These are phyloP conservation scores for Leptura quadrifasciata DNA, from an alignment of 2,888 invertebrate species.

Conservation along the genomic window DNA sequence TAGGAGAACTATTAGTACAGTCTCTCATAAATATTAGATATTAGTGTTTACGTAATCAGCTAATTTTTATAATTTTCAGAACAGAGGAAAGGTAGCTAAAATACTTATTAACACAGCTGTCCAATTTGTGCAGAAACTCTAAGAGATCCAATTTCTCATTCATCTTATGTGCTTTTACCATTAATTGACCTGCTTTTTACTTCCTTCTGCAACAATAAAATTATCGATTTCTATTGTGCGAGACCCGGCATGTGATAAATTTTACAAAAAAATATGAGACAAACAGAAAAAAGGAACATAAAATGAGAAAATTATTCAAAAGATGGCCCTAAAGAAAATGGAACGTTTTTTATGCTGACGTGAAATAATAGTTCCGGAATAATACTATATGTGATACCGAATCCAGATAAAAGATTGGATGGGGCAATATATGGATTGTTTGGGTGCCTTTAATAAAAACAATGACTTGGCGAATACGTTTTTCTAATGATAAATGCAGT, in stretches of 20 bases:
- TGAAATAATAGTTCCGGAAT: slow-evolving; percentile 41
- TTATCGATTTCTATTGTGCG: slow-evolving; percentile 12
- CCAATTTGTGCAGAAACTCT: too few relatives aligned
- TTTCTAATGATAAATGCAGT: slow-evolving; percentile 41
- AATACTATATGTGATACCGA: slow-evolving; percentile 45
- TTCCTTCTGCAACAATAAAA: background rate
- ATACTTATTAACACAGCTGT: too few relatives aligned
- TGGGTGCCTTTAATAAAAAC: slow-evolving; percentile 44
- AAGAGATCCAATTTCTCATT: background rate
- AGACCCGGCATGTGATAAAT: slow-evolving; percentile 14
- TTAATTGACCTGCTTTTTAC: slow-evolving; percentile 18
- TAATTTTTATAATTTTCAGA: too few relatives aligned
- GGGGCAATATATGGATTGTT: slow-evolving; percentile 44
- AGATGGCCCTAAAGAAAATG: slow-evolving; percentile 31
- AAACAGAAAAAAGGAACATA: slow-evolving; percentile 23
- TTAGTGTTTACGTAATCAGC: too few relatives aligned
- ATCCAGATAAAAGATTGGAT: slow-evolving; percentile 42
- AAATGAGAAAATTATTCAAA: slow-evolving; percentile 44
- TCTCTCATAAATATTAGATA: too few relatives aligned
- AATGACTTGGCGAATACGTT: slow-evolving; percentile 45
- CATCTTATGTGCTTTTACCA: slow-evolving; percentile 2
- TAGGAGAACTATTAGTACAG: too few relatives aligned
- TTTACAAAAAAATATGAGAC: slow-evolving; percentile 27
- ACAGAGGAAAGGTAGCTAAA: too few relatives aligned
- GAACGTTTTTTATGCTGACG: slow-evolving; percentile 43